Percentiles rank a stretch among this genome's conserved stretches.
These are phyloP conservation scores for Melanerpes formicivorus DNA, from an alignment of 2,113 vertebrate genomes.

Conservation along the genomic window DNA sequence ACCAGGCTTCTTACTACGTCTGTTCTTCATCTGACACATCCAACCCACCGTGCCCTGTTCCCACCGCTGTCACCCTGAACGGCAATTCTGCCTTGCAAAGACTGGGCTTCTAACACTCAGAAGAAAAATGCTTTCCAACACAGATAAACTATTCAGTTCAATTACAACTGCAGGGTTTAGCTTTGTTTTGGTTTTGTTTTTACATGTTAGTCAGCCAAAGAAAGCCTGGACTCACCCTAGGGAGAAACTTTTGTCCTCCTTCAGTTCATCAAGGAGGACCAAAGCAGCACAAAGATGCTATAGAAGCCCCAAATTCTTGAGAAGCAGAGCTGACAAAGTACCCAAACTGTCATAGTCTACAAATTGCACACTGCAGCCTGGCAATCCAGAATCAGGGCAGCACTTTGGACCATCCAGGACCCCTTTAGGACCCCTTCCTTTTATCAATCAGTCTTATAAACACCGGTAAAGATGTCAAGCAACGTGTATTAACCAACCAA, in stretches of 20 bases:
- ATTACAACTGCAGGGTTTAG: not conserved
- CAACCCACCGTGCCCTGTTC: rapidly evolving
- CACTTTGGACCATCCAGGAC: not conserved
- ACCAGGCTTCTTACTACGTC: rapidly evolving
- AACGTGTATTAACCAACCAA: not conserved
- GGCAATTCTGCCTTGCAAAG: not conserved
- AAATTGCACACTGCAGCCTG: not conserved
- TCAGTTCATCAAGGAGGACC: not conserved
- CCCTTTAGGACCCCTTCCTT: not conserved
- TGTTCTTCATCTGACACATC: not conserved
- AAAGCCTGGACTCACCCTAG: not conserved
- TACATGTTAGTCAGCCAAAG: not conserved
- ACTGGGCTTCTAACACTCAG: rapidly evolving
- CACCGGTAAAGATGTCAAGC: not conserved
- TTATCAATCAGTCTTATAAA: not conserved
- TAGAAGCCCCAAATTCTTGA: not conserved
- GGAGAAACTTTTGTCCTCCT: not conserved
- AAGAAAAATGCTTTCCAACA: not conserved
- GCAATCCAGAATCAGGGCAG: not conserved
- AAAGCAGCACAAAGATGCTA: not conserved
- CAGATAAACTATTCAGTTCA: not conserved
- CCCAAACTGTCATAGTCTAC: not conserved
- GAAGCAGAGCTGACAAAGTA: not conserved
- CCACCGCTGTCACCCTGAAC: rapidly evolving
- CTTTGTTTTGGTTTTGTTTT: not conserved